phyloP scores from a whole-genome alignment of 2,113 vertebrate genomes.

The Pterocles orientalis region DNA sequence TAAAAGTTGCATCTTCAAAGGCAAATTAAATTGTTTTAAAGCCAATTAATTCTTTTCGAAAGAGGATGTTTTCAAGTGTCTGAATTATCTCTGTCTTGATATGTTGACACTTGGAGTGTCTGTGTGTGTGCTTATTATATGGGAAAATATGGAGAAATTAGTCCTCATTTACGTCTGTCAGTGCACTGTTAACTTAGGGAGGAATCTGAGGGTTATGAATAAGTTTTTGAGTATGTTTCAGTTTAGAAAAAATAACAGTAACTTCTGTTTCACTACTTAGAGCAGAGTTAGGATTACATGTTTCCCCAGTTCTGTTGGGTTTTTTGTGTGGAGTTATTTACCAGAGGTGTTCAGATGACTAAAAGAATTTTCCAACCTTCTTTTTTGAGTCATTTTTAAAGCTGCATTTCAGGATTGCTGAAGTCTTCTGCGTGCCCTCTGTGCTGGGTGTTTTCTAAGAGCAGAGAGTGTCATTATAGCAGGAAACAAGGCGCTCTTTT shows the following conservation, averaged over 20 bases:
- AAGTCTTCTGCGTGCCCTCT: not conserved
- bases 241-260: conserved; percentile 11
- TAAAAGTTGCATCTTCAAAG: conserved; percentile 56
- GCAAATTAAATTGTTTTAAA: conserved; percentile 51
- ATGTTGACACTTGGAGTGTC: conserved; percentile 57
- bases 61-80: conserved; percentile 23
- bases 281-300: not conserved
- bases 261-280: not conserved
- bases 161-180: conserved; percentile 28
- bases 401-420: not conserved
- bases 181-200: conserved; percentile 1
- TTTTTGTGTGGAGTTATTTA: not conserved
- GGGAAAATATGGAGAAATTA: conserved; percentile 17
- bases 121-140: conserved; percentile 34
- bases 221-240: conserved; percentile 15
- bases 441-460: not conserved
- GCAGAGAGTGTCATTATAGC: not conserved
- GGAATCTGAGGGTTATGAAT: not conserved
- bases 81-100: conserved; percentile 58
- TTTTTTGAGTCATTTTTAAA: not conserved
- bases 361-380: not conserved
- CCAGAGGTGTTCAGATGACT: not conserved
- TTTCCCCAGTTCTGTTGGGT: not conserved
- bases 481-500: not conserved
- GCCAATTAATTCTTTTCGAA: conserved; percentile 57